Conservation (phyloP, 2,113 vertebrate genomes). For the Pterocles gutturalis region DNA sequence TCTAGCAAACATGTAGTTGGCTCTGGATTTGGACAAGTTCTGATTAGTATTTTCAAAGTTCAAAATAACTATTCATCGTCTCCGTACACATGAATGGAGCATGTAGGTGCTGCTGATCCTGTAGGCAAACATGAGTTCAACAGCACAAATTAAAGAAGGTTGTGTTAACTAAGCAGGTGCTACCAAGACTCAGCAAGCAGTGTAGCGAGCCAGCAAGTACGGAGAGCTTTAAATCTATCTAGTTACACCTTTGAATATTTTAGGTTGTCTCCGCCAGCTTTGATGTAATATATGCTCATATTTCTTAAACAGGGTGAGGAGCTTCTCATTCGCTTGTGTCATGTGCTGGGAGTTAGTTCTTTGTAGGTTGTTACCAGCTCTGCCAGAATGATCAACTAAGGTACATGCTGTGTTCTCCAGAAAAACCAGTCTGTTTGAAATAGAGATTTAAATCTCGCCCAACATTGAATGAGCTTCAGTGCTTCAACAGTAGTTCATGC, state of each 20-base stretch:
- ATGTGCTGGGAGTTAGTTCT: not conserved
- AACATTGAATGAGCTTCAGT: not conserved
- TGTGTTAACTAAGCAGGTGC: not conserved
- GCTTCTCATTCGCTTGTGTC: not conserved
- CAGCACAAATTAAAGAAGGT: slow-evolving; percentile 14
- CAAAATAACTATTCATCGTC: not conserved
- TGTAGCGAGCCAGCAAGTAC: not conserved
- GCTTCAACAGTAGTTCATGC: not conserved
- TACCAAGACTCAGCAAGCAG: not conserved
- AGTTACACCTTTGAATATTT: not conserved
- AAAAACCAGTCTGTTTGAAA: not conserved
- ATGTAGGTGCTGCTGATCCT: slow-evolving; percentile 8
- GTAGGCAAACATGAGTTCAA: not conserved
- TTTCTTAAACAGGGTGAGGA: not conserved
- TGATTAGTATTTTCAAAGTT: not conserved
- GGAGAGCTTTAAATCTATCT: not conserved
- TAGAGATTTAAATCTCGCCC: not conserved
- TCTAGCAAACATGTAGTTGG: not conserved
- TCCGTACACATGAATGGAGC: not conserved
- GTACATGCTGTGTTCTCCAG: not conserved
- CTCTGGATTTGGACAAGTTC: not conserved
- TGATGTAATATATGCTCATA: not conserved
- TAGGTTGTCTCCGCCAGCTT: not conserved
- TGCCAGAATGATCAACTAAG: not conserved
- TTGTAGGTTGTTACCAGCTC: not conserved